Evolutionary conservation across 2,797 vertebrate genomes (phyloP).

Genomic region (Peromyscus eremicus): DNA sequence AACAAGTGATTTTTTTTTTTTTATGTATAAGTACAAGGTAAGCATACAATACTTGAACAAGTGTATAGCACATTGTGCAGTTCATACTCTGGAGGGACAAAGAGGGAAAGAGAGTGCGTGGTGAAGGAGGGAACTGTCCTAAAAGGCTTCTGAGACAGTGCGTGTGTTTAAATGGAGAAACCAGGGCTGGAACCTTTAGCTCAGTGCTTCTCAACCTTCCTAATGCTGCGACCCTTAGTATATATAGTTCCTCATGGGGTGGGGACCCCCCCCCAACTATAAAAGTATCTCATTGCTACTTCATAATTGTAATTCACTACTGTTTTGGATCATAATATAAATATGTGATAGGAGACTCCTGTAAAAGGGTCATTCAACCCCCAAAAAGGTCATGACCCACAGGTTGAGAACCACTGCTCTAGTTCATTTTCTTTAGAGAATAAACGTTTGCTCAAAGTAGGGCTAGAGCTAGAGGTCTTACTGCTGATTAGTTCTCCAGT

Average conservation of each 20-base stretch:
- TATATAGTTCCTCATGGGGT: not conserved
- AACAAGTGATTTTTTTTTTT: not conserved
- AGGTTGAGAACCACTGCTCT: not conserved
- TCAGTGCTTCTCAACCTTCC: not conserved
- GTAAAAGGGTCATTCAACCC: not conserved
- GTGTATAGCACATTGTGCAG: not conserved
- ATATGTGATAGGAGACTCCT: not conserved
- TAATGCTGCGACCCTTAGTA: not conserved
- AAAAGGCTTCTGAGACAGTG: not conserved
- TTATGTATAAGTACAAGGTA: not conserved
- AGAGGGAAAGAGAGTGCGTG: not conserved
- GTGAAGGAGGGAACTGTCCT: not conserved
- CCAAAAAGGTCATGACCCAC: not conserved
- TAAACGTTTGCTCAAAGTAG: not conserved
- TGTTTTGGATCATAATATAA: not conserved
- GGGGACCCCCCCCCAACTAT: too few relatives aligned
- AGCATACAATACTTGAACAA: not conserved
- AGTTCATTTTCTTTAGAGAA: not conserved
- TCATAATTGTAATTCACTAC: not conserved
- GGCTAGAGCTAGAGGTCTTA: not conserved
- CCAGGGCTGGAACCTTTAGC: not conserved
- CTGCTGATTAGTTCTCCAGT: not conserved
- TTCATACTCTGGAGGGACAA: not conserved
- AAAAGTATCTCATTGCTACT: not conserved
- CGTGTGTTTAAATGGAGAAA: not conserved